phyloP scores from a whole-genome alignment of 2,797 vertebrate genomes.

The Sebastes matsubarae region DNA sequence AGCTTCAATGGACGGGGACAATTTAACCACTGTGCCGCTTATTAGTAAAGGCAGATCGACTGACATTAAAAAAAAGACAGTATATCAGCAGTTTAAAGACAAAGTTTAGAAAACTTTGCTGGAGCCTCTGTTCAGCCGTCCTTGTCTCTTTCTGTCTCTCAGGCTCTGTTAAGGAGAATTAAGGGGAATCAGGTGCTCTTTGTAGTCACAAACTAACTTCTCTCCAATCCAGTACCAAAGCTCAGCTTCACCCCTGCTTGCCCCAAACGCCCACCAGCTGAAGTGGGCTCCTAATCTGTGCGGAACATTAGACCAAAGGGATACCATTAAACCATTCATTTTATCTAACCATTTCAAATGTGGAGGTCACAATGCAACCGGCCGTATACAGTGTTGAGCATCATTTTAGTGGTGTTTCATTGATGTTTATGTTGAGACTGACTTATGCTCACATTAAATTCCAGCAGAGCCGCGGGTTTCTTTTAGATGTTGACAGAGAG shows the following conservation, averaged over 20 bases:
- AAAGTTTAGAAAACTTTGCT: constrained; percentile 23
- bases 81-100: background rate
- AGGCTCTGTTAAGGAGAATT: constrained; percentile 24
- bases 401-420: background rate
- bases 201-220: constrained; percentile 19
- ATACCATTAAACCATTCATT: background rate
- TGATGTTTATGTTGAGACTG: background rate
- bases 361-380: background rate
- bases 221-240: constrained; percentile 6
- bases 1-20: background rate
- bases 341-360: background rate
- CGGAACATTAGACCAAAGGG: background rate
- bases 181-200: constrained; percentile 32
- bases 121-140: background rate
- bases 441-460: background rate
- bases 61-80: background rate
- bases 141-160: constrained; percentile 27
- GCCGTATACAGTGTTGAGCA: background rate
- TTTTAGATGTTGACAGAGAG: background rate
- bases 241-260: constrained; percentile 6
- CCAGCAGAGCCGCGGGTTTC: background rate
- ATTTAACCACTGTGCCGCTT: background rate
- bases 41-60: background rate
- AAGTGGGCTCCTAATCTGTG: background rate
- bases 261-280: background rate